These are phyloP conservation scores for Mastomys natalensis DNA, from an alignment of 2,113 vertebrate species.

Conservation along the genomic window DNA sequence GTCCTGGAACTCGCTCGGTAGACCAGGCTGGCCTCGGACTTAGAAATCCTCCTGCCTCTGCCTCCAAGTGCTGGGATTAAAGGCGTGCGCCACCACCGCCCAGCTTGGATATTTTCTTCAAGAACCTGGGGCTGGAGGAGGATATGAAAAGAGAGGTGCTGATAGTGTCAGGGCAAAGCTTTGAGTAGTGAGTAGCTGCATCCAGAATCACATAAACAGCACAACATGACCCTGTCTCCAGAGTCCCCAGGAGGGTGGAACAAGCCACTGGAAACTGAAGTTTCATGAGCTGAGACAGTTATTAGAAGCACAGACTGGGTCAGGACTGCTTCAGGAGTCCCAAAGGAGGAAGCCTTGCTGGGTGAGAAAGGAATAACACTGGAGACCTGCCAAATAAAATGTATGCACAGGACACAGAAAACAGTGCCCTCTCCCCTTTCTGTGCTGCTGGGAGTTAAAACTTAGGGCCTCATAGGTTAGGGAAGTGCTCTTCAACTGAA, in stretches of 20 bases:
- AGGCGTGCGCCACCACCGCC: too few species aligned
- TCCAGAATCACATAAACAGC: neutral
- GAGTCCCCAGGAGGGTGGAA: neutral
- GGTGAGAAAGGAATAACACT: neutral
- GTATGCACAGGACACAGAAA: neutral
- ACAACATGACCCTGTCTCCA: neutral
- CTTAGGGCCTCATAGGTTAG: neutral
- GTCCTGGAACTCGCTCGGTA: too few species aligned
- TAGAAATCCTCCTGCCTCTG: too few species aligned
- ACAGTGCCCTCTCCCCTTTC: neutral
- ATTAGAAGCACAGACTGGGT: neutral
- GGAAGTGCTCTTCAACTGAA: neutral
- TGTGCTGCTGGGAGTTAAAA: neutral
- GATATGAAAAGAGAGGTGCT: neutral
- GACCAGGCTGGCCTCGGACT: too few species aligned
- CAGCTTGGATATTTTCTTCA: neutral
- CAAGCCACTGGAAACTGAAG: neutral
- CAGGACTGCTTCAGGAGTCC: neutral
- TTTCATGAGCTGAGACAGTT: neutral
- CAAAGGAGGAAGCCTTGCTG: neutral
- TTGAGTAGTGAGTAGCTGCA: neutral
- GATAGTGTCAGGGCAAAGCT: neutral
- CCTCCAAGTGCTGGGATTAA: too few species aligned
- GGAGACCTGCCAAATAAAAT: neutral
- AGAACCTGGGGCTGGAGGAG: neutral